These are phyloP conservation scores for Palloptera scutellata DNA, from an alignment of 2,888 invertebrate species.

Conservation along the genomic window DNA sequence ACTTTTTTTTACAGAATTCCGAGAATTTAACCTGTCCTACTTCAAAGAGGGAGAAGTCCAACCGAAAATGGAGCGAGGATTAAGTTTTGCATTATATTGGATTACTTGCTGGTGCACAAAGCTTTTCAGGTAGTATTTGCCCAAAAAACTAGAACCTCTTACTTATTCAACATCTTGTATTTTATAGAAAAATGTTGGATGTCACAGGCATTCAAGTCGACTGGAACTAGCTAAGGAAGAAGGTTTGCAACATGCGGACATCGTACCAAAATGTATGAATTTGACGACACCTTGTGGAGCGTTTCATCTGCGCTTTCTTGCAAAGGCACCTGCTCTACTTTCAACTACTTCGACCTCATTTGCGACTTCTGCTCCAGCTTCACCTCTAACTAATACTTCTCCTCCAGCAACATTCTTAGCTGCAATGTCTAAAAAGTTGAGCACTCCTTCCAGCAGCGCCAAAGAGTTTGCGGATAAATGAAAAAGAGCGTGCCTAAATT, in stretches of 20 bases:
- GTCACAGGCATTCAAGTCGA: too few relatives aligned
- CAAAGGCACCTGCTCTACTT: too few relatives aligned
- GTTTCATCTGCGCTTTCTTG: too few relatives aligned
- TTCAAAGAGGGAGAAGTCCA: neutral
- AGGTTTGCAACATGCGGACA: too few relatives aligned
- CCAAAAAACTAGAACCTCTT: neutral
- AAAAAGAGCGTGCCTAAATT: neutral
- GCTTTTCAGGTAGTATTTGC: neutral
- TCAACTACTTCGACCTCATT: too few relatives aligned
- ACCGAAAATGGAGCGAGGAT: too few relatives aligned
- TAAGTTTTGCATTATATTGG: neutral
- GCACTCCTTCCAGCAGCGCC: neutral
- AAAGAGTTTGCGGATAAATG: slow-evolving; percentile 1
- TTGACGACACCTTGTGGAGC: too few relatives aligned
- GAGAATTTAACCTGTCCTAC: neutral
- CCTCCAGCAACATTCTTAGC: too few relatives aligned
- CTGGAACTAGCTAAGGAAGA: too few relatives aligned
- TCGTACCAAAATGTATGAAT: neutral
- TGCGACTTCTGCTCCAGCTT: neutral
- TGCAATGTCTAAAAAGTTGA: neutral
- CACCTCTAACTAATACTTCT: neutral
- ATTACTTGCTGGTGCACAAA: neutral
- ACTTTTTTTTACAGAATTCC: too few relatives aligned
- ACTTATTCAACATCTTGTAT: neutral
- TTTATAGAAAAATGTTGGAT: too few relatives aligned